Percentiles rank a stretch among this genome's conserved stretches.
Conservation (phyloP, 2,113 vertebrate species). For the Pogonocichla stellata region DNA sequence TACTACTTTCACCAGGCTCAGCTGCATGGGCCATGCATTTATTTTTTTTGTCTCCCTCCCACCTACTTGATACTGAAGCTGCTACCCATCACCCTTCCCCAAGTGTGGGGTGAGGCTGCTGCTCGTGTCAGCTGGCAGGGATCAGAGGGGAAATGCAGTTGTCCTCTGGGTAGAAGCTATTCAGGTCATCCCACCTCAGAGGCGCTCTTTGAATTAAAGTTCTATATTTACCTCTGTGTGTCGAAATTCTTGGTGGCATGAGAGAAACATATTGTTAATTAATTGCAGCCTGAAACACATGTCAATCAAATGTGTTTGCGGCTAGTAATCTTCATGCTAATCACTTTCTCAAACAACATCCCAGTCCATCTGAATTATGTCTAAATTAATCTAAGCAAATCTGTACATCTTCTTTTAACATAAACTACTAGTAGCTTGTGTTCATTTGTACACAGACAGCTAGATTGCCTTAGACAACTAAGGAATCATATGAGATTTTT, state of each 20-base stretch:
- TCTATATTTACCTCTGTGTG: neutral
- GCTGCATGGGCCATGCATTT: slow-evolving; percentile 21
- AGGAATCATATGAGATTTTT: neutral
- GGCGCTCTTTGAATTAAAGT: slow-evolving; percentile 37
- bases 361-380: slow-evolving; percentile 50
- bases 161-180: neutral
- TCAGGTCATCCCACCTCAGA: slow-evolving; percentile 25
- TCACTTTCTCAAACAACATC: slow-evolving; percentile 45
- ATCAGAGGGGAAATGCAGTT: slow-evolving; percentile 34
- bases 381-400: slow-evolving; percentile 60
- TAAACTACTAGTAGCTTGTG: neutral
- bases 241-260: slow-evolving; percentile 47
- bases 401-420: slow-evolving; percentile 9
- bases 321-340: slow-evolving; percentile 51
- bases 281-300: slow-evolving; percentile 60
- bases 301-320: slow-evolving; percentile 45
- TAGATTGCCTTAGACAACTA: neutral
- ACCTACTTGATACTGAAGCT: slow-evolving; percentile 27
- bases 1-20: slow-evolving; percentile 52
- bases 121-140: slow-evolving; percentile 20
- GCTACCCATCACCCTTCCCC: slow-evolving; percentile 18
- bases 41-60: slow-evolving; percentile 39
- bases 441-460: neutral
- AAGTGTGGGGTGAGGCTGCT: slow-evolving; percentile 3
- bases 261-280: slow-evolving; percentile 65